phyloP scores from a whole-genome alignment of 2,113 vertebrate genomes.

The Mesitornis unicolor region DNA sequence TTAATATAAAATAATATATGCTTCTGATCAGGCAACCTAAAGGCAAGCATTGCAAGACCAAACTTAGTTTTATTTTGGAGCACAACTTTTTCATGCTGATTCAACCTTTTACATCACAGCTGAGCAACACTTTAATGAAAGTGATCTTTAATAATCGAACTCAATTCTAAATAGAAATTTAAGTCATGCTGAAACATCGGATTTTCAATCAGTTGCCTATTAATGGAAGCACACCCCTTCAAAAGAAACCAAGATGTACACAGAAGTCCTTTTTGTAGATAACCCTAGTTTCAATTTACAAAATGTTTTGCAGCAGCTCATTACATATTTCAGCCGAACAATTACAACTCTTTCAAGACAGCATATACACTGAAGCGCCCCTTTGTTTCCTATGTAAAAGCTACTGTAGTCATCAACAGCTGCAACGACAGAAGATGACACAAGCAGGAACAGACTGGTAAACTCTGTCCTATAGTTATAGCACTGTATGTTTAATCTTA shows the following conservation, averaged over 20 bases:
- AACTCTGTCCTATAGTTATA: constrained; percentile 58
- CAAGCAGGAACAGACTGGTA: constrained; percentile 75
- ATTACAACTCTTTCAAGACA: constrained; percentile 62
- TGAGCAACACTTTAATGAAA: constrained; percentile 7
- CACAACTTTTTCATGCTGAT: neutral
- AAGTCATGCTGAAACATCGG: neutral
- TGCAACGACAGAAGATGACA: constrained; percentile 80
- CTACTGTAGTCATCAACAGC: constrained; percentile 82
- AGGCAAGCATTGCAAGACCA: neutral
- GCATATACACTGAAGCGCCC: constrained; percentile 59
- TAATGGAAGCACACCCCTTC: neutral
- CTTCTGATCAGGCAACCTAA: neutral
- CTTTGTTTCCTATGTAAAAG: constrained; percentile 77
- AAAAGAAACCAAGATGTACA: neutral
- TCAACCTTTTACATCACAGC: neutral
- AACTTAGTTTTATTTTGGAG: neutral
- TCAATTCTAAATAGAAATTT: neutral
- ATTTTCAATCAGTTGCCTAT: neutral
- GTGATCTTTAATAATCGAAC: neutral
- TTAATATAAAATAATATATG: neutral
- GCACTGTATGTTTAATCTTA: constrained; percentile 61
- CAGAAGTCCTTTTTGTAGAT: neutral
- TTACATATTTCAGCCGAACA: constrained; percentile 66
- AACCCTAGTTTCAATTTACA: constrained; percentile 17
- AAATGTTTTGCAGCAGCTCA: constrained; percentile 32